Base-by-base conservation (phyloP, 2,888 invertebrate species). In the Nomada flava region DNA sequence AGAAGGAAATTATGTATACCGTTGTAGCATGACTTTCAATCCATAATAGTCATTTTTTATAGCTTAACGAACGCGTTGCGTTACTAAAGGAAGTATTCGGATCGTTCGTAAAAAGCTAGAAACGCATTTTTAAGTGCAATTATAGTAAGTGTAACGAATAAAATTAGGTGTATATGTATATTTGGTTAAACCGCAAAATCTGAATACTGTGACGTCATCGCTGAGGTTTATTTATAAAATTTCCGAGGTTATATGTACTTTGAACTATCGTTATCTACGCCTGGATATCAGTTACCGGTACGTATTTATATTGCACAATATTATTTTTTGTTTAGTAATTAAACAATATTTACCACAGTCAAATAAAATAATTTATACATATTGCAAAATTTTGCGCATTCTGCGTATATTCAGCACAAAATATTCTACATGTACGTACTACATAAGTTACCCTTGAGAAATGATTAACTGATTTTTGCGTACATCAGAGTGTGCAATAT, bases 171-270 rank as follows among this genome's bases (percentile, higher is more conserved):
- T 36, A 63, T n/a, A 18, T 36, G 53, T n/a, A 18, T 36, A 63
- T n/a, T n/a, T 36, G 20, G 23, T 29, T 55, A 55, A 70, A 55
- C 44, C 23, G 63, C 47, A 47, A 57, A 52, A 64, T 55, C 26
- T 53, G n/a, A 50, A 63, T 72, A 23, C 60, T 86, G 36, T 36
- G 87, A 89, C 86, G 88, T 88, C 89, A 89, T 44, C 67, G 15
- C 18, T 59, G 67, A 57, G 65, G 79, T 59, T 26, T 59, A 26
- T 59, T 59, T 59, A 26, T 11, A 59, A 29, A 15, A 26, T 26
- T 15, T 59, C 26, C 3, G 11, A 59, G 26, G 26, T 59, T 11
- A 59, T 11, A 11, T 15, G 89, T 74, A 89, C 90, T 90, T 90
- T 88, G 90, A 88, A 83, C 90, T 83, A 65, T 78, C 65, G 62